These are phyloP conservation scores for Thryonomys swinderianus DNA, from an alignment of 2,113 vertebrate genomes.

Conservation along the genomic window DNA sequence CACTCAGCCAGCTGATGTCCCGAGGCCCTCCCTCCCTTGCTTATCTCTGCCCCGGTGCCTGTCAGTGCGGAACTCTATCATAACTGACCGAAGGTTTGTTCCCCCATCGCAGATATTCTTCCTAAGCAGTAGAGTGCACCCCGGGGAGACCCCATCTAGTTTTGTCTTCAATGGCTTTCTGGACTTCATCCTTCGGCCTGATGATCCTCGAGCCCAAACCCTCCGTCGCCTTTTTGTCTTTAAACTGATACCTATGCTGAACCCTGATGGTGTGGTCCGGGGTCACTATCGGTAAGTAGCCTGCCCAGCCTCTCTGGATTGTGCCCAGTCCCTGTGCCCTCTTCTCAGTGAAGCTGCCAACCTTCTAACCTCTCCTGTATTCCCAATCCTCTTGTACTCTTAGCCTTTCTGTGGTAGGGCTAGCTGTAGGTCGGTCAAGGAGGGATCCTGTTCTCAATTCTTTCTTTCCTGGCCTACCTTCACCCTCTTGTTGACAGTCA, in stretches of 20 bases:
- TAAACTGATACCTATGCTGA: conserved; percentile 98
- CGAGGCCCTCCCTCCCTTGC: background rate
- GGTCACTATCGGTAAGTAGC: conserved; percentile 96
- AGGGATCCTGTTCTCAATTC: background rate
- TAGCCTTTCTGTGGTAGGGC: background rate
- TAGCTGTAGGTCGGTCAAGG: background rate
- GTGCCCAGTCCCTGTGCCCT: background rate
- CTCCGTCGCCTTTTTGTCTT: conserved; percentile 96
- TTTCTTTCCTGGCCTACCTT: background rate
- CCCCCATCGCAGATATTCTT: conserved; percentile 92
- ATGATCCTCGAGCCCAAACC: conserved; percentile 94
- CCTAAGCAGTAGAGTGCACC: conserved; percentile 97
- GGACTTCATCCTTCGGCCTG: conserved; percentile 94
- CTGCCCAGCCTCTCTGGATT: background rate
- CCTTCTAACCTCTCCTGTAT: background rate
- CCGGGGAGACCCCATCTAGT: conserved; percentile 97
- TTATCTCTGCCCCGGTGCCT: too few species aligned
- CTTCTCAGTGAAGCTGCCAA: background rate
- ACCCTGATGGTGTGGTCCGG: conserved; percentile 95
- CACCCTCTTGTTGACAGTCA: background rate
- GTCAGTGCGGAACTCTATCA: background rate
- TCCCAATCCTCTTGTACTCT: background rate
- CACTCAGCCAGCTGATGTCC: conserved; percentile 16
- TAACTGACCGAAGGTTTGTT: background rate
- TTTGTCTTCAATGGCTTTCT: conserved; percentile 99